These are phyloP conservation scores for Chaetoderma sp. DNA, from an alignment of 2,888 invertebrate species.

Conservation along the genomic window DNA sequence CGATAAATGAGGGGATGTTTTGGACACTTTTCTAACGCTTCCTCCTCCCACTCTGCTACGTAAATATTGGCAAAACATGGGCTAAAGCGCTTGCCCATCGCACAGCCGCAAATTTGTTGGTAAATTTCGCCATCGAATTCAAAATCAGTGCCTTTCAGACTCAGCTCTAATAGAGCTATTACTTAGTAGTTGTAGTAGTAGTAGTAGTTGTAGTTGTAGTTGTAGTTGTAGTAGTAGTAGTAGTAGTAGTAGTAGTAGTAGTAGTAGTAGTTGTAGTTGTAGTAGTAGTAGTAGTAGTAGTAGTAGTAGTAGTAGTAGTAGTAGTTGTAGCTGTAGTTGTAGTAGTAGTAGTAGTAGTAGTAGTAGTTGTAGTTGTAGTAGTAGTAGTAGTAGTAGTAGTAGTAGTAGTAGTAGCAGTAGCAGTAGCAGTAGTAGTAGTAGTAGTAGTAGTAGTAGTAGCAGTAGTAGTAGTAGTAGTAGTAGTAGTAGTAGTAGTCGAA, in stretches of 20 bases:
- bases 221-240: neutral
- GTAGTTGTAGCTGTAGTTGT: neutral
- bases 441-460: slow-evolving; percentile 22
- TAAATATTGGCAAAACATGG: too few species aligned
- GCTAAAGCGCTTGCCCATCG: too few species aligned
- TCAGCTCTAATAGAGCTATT: too few species aligned
- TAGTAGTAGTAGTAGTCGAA: too few species aligned
- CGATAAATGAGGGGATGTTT: too few species aligned
- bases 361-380: neutral
- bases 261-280: neutral
- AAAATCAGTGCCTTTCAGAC: too few species aligned
- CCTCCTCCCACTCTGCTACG: too few species aligned
- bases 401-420: slow-evolving; percentile 22
- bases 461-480: neutral
- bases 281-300: neutral
- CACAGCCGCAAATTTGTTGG: too few species aligned
- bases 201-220: neutral
- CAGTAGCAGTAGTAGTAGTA: slow-evolving; percentile 22
- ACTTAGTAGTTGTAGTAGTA: neutral
- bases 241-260: neutral
- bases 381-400: slow-evolving; percentile 19
- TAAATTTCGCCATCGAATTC: too few species aligned
- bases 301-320: neutral
- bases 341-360: neutral
- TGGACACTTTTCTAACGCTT: too few species aligned